Percentiles rank a stretch among this genome's conserved stretches.
These are phyloP conservation scores for Ridgeia piscesae DNA, from an alignment of 1,140 invertebrate genomes.

Conservation along the genomic window DNA sequence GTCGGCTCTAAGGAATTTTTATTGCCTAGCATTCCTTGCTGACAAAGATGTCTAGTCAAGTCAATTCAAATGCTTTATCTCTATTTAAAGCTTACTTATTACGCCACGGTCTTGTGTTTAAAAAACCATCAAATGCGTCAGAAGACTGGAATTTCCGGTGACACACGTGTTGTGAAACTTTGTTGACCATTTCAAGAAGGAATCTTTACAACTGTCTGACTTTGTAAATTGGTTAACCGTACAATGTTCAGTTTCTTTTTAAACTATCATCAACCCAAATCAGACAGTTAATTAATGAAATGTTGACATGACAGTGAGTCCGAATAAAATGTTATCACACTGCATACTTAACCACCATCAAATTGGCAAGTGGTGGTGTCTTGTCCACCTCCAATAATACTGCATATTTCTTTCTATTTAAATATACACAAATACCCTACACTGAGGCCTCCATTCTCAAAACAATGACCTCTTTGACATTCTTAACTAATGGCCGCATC, in stretches of 20 bases:
- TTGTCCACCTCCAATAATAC: background rate
- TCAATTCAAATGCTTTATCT: background rate
- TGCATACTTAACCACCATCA: background rate
- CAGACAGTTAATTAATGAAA: background rate
- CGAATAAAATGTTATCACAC: background rate
- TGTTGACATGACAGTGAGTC: background rate
- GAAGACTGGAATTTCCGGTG: background rate
- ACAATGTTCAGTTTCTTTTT: background rate
- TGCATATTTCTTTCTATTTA: background rate
- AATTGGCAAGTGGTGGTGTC: background rate
- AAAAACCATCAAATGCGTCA: background rate
- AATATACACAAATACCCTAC: background rate
- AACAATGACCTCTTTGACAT: too few species aligned
- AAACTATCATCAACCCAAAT: background rate
- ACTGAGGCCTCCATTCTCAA: background rate
- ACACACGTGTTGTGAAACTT: background rate
- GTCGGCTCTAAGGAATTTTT: background rate
- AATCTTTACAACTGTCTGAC: background rate
- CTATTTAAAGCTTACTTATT: background rate
- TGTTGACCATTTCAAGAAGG: background rate
- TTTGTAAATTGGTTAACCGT: background rate
- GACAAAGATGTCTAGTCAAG: background rate
- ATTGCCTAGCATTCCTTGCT: background rate
- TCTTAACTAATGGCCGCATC: too few species aligned
- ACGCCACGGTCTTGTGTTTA: background rate